Conservation (phyloP, 1,140 invertebrate genomes). For the Orius insidiosus region DNA sequence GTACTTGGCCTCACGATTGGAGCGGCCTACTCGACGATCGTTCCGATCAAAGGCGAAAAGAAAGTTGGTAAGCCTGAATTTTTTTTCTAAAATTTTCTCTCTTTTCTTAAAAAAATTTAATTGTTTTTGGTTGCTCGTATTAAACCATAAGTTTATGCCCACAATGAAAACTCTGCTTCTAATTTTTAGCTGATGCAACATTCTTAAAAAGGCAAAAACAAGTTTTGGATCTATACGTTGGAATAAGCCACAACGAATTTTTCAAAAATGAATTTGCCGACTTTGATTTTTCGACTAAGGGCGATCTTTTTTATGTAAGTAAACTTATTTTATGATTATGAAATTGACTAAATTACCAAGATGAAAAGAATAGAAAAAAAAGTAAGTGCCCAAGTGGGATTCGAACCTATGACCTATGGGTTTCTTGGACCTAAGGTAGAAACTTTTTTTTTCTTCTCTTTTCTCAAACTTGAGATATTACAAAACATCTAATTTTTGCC, state of each 20-base stretch:
- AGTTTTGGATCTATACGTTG: conserved; percentile 7
- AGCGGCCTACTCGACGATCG: background rate
- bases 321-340: no score
- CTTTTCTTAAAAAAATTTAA: background rate
- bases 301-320: conserved; percentile 10
- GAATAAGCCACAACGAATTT: conserved; percentile 7
- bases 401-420: no score
- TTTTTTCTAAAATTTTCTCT: background rate
- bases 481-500: no score
- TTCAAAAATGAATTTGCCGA: conserved; percentile 9
- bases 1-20: conserved; percentile 1
- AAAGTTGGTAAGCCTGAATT: conserved; percentile 4
- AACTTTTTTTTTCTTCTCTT: no score
- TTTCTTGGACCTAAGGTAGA: no score
- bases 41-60: conserved; percentile 6
- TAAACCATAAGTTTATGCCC: background rate
- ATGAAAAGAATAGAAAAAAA: no score
- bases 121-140: background rate
- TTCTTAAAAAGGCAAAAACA: conserved; percentile 12
- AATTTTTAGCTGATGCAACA: conserved; percentile 4
- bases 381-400: no score
- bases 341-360: no score
- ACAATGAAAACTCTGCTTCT: background rate
- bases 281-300: conserved; percentile 8
- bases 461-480: no score